Conservation (phyloP, 2,113 vertebrate genomes). For the Bufo bufo region DNA sequence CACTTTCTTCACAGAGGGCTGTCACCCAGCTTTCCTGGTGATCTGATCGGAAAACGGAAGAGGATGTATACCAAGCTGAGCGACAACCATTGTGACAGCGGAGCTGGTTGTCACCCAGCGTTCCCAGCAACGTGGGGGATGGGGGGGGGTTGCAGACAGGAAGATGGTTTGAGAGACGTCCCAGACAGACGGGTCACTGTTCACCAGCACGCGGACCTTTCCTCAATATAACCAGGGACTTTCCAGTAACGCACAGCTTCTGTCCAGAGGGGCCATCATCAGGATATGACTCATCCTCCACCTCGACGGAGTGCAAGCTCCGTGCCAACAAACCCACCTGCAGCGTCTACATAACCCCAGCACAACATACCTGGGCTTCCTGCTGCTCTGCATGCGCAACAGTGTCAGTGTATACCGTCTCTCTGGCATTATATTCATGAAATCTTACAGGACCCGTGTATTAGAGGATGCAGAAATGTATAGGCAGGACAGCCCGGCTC, state of each 20-base stretch:
- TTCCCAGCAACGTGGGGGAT: background rate
- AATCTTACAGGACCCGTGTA: too few species aligned
- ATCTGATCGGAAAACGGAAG: background rate
- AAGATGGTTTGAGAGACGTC: background rate
- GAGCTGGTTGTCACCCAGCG: background rate
- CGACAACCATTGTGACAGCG: background rate
- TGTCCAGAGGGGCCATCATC: background rate
- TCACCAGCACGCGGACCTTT: background rate
- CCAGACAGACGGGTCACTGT: constrained; percentile 5
- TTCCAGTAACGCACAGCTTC: constrained; percentile 15
- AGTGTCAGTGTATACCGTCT: background rate
- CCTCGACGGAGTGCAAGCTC: background rate
- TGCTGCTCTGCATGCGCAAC: too few species aligned
- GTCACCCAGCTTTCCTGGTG: background rate
- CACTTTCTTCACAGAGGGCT: too few species aligned
- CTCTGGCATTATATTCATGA: too few species aligned
- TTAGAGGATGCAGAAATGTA: background rate
- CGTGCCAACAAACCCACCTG: background rate
- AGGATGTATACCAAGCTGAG: background rate
- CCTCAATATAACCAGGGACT: background rate
- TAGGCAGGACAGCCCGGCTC: background rate
- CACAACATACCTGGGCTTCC: too few species aligned
- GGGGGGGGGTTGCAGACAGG: background rate
- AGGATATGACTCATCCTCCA: background rate
- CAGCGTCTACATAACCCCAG: background rate